Base-by-base conservation (phyloP, 2,888 invertebrate genomes). In the Nemapogon koenigi region DNA sequence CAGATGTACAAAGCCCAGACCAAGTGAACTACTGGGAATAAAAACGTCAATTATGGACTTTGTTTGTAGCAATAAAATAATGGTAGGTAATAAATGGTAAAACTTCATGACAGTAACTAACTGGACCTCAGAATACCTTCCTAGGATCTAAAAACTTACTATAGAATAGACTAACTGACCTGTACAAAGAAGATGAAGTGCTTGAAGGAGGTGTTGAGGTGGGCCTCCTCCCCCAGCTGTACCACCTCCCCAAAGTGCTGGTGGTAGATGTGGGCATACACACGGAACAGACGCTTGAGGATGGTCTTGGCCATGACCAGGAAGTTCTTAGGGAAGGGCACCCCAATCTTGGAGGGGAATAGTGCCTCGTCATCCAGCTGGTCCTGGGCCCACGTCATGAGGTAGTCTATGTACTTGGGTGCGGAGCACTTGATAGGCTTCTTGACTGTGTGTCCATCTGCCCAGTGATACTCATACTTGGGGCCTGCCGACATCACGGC, bases 381-480 rank as follows among this genome's bases (percentile, higher is more conserved):
- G 76, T 98, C 97, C 75, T 99, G 99, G 41, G 98, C 97, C 96
- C 97, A 98, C 15, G 97, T 97, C 97, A 99, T 97, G 49, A 99
- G 83, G 79, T 97, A 98, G 78, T 99, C 98, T 52, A 99, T 98
- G 73, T 99, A 99, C 73, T 97, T 96, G 37, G 97, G 97, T 38
- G 97, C 98, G 33, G 97, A 97, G 81, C 97, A 98, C 79, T 97
- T 97, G 55, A 98, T 97, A 29, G 97, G 97, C 66, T 98, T 98
- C 71, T 98, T 95, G 16, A 97, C 95, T 0, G 95, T 95, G 58
- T 94, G 93, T 1, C 97, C 97, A 73, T 98, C 97, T 1, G 98
- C 98, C 99, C 99, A 99, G 73, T 97, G 97, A 76, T 99, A 99
- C 78, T 99, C 98, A 64, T 98, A 97, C 78, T 97, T 97, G 46